These are phyloP conservation scores for Tetramorium parvispinum DNA, from an alignment of 1,140 invertebrate genomes.

Conservation along the genomic window DNA sequence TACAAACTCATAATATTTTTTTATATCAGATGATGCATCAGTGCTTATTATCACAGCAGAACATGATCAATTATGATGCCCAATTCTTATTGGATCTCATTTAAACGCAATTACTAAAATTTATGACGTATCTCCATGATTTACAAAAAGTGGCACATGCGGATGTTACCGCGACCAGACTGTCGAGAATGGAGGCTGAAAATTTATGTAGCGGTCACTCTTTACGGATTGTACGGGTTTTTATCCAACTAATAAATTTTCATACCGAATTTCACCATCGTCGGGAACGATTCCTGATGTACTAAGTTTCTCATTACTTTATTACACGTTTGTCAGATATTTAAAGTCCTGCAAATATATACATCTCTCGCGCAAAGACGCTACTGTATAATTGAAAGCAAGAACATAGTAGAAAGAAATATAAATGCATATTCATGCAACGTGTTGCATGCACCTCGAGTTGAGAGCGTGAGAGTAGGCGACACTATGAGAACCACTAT, in stretches of 20 bases:
- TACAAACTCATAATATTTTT: too few species aligned
- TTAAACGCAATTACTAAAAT: background rate
- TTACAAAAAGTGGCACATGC: slow-evolving; percentile 12
- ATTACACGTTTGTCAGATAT: background rate
- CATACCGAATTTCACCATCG: background rate
- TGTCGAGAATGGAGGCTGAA: background rate
- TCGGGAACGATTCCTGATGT: background rate
- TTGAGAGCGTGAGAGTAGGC: background rate
- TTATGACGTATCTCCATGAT: background rate
- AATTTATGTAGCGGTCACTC: background rate
- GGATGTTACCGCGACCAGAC: background rate
- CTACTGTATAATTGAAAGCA: slow-evolving; percentile 38
- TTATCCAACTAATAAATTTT: background rate
- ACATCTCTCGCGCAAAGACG: background rate
- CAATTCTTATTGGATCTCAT: slow-evolving; percentile 14
- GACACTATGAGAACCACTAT: slow-evolving; percentile 12
- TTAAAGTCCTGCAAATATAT: background rate
- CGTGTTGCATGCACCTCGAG: slow-evolving; percentile 32
- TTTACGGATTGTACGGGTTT: background rate
- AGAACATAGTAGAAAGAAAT: slow-evolving; percentile 27
- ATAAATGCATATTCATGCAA: slow-evolving; percentile 52
- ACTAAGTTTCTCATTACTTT: background rate
- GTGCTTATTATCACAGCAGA: background rate
- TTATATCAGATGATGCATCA: too few species aligned
- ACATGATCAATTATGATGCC: slow-evolving; percentile 39